Evolutionary conservation across 2,888 invertebrate species (phyloP), one percentile per base, ranked within the genome.

Genomic region (Rotaria socialis): DNA sequence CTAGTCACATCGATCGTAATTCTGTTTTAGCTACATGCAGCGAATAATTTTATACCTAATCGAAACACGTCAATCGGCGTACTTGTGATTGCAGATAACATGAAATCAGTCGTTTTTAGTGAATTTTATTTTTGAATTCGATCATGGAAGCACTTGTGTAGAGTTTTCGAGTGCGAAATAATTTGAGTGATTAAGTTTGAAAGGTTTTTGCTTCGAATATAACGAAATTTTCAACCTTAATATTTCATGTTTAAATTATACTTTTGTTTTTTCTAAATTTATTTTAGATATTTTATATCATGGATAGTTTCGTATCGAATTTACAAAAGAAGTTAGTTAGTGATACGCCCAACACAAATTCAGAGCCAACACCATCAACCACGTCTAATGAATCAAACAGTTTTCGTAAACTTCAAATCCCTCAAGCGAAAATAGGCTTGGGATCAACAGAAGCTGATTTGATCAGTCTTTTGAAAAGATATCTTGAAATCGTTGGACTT

Each of bases 371-470:
- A n/a, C 11, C 24, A 24, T 24, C 80, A 47, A 8, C 43, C 3
- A n/a, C 6, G 24, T 0, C 75, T 0, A 24, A 22, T 22, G 10
- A 43, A 4, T 47, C 41, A 47, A 1, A 80, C n/a, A 24, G 41
- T 47, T 80, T 80, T 80, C 80, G 80, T 24, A 80, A 47, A 43
- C 8, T 80, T n/a, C 43, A 43, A 80, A 22, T 86, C 41, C 86
- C 86, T 43, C 16, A 55, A 50, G 56, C 85, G 4, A 85, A 75
- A 75, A 56, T 86, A 8, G 86, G 86, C 11, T 58, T 85, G 19
- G 86, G 86, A 50, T 86, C 86, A 50, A 75, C 85, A 24, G 74
- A 86, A 47, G 58, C 47, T 41, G 86, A 86, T 60, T 35, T 86
- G n/a, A 75, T 86, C 43, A 41, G 56, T 22, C n/a, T 86, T 27